These are phyloP conservation scores for Entomobrya proxima DNA, from an alignment of 2,888 invertebrate species.

Conservation along the genomic window DNA sequence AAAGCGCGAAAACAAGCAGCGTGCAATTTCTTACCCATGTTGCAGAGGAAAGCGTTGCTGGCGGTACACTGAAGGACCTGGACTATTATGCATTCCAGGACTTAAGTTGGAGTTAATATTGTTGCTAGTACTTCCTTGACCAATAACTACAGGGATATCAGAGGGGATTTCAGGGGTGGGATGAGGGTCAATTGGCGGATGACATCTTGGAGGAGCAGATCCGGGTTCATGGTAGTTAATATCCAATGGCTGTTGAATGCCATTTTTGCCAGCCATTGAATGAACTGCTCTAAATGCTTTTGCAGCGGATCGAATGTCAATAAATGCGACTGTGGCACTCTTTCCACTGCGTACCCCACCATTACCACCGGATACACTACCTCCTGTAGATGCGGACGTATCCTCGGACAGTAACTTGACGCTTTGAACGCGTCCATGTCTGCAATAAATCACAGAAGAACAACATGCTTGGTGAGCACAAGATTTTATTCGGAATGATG, in stretches of 20 bases:
- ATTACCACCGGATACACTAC: constrained; percentile 71
- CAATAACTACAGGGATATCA: constrained; percentile 66
- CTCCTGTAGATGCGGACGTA: constrained; percentile 77
- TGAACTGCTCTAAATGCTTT: constrained; percentile 95
- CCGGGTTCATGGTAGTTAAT: constrained; percentile 75
- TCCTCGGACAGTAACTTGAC: constrained; percentile 89
- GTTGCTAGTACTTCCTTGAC: constrained; percentile 69
- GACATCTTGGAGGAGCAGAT: constrained; percentile 73
- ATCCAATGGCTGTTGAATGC: constrained; percentile 69
- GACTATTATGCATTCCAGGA: constrained; percentile 68
- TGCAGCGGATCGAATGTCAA: constrained; percentile 97
- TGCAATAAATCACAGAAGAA: constrained; percentile 79
- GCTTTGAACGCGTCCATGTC: constrained; percentile 98
- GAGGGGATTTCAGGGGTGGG: constrained; percentile 77
- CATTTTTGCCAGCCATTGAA: constrained; percentile 76
- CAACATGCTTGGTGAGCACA: background rate
- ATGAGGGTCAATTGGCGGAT: constrained; percentile 80
- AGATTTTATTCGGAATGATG: background rate
- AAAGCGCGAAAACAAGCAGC: background rate
- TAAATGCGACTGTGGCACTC: constrained; percentile 94
- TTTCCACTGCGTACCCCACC: constrained; percentile 77
- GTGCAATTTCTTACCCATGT: constrained; percentile 72
- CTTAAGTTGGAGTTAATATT: constrained; percentile 58
- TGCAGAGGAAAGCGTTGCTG: constrained; percentile 74
- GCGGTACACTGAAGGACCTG: constrained; percentile 71